Base-by-base conservation (phyloP, 2,888 invertebrate genomes). In the Chymomyza caudatula region DNA sequence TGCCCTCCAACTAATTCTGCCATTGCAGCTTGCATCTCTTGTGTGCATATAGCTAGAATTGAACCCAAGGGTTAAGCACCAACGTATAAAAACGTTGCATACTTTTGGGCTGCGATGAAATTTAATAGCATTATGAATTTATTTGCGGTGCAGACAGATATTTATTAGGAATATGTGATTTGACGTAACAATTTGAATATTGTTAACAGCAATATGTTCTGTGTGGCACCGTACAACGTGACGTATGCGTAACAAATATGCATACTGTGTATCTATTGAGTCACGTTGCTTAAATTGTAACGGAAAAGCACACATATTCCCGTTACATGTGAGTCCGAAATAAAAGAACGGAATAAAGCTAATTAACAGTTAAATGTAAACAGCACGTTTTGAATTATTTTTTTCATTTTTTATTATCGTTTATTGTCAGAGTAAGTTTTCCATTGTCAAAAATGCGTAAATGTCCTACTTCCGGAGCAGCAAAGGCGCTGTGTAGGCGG, bases 251-350 rank as follows among this genome's bases (percentile, higher is more conserved):
- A 37, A 37, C 3, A 37, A 11, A 37, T 11, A 2, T 37, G 20
- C 49, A 22, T 54, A 65, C 60, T 69, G 69, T 57, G 69, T 54
- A 42, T 69, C 19, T 57, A 57, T 69, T 69, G 57, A 60, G 23
- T 2, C 17, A 44, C 47, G 37, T 17, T n/a, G 69, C 65, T n/a
- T n/a, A n/a, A n/a, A n/a, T n/a, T n/a, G n/a, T n/a, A n/a, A n/a
- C n/a, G n/a, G n/a, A n/a, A 69, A 69, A 69, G 65, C 65, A 60
- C 65, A 43, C 65, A 60, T 60, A 43, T 54, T 65, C 65, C 54
- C 65, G 49, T 23, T 25, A 42, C 42, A 13, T 4, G 4, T 0
- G 5, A 25, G 25, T 4, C 25, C 4, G 11, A 11, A 37, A 37
- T 11, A 37, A 37, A 11, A 37, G 4, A 37, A 4, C 29, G 2